Conservation (phyloP, 2,797 vertebrate genomes). For the Bradypus variegatus region DNA sequence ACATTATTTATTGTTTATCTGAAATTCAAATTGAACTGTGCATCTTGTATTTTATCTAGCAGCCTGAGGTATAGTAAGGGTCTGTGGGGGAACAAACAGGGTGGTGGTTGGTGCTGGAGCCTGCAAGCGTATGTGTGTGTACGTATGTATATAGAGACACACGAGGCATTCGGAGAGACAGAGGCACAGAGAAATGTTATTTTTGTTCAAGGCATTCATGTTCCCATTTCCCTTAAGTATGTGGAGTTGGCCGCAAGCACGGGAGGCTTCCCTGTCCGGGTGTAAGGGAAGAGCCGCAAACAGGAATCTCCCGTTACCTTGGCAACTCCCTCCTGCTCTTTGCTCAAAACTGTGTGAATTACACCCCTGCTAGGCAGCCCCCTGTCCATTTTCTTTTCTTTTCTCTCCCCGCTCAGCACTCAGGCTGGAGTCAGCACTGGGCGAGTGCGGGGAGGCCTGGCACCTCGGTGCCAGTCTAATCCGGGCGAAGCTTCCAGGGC, state of each 20-base stretch:
- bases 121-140: neutral
- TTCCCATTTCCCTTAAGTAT: neutral
- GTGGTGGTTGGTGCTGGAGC: neutral
- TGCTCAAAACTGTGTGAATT: neutral
- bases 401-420: neutral
- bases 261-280: neutral
- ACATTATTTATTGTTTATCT: neutral
- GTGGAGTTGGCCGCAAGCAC: neutral
- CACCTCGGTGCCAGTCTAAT: neutral
- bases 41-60: neutral
- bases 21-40: neutral
- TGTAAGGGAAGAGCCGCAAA: neutral
- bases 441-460: neutral
- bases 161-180: neutral
- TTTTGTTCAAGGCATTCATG: neutral
- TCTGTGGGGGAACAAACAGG: neutral
- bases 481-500: neutral
- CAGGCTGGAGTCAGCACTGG: neutral
- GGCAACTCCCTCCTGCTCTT: slow-evolving; percentile 32
- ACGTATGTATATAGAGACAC: neutral
- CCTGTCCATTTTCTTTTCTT: neutral
- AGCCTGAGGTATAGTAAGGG: neutral
- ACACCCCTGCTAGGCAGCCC: neutral
- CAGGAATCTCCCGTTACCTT: slow-evolving; percentile 10
- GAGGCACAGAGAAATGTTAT: no score